phyloP scores from a whole-genome alignment of 2,888 invertebrate genomes.

The Hirtodrosophila confusa region DNA sequence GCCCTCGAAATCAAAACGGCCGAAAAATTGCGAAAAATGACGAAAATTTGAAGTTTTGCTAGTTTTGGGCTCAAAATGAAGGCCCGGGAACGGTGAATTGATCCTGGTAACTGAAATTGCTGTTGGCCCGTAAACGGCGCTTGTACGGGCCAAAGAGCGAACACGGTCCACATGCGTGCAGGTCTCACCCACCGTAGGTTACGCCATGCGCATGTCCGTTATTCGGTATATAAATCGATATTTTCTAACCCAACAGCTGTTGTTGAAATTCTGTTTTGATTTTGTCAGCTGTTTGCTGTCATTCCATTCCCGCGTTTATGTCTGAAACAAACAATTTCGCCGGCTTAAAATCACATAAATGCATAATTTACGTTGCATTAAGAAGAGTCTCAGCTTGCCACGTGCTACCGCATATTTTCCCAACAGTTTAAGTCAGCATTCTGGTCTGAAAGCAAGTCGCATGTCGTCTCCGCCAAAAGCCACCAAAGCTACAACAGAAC shows the following conservation, averaged over 20 bases:
- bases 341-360: slow-evolving; percentile 21
- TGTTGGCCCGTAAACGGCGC: no score
- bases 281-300: not conserved
- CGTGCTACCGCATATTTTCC: slow-evolving; percentile 3
- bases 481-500: slow-evolving; percentile 5
- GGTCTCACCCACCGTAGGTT: no score
- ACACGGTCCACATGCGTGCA: no score
- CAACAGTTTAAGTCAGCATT: slow-evolving; percentile 3
- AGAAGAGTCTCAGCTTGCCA: slow-evolving; percentile 6
- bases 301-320: not conserved
- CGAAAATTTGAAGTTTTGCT: no score
- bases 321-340: not conserved
- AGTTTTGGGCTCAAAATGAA: no score
- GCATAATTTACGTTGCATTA: slow-evolving; percentile 28
- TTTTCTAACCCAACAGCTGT: slow-evolving; percentile 15
- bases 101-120: no score
- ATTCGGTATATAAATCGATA: no score
- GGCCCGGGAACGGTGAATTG: no score
- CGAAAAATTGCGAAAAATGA: no score
- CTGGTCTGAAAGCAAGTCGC: slow-evolving; percentile 8
- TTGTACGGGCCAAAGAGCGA: no score
- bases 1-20: no score
- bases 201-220: no score
- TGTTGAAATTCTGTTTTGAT: not conserved
- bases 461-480: slow-evolving; percentile 37